phyloP scores from a whole-genome alignment of 2,113 vertebrate species.

The Mionectes macconnelli region DNA sequence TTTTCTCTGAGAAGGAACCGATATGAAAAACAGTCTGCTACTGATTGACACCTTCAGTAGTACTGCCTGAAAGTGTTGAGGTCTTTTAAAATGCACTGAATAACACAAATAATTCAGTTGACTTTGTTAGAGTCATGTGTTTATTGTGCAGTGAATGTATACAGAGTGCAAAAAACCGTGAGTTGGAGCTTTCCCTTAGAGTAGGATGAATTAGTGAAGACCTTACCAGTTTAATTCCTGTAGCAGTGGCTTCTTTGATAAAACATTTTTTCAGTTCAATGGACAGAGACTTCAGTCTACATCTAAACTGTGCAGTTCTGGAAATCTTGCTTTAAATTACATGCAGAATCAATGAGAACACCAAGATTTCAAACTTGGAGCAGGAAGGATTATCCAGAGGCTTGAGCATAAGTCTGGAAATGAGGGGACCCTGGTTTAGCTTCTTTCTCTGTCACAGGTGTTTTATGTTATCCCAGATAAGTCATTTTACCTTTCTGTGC shows the following conservation, averaged over 20 bases:
- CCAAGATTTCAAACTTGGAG: background rate
- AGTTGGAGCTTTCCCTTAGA: background rate
- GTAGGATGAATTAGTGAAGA: background rate
- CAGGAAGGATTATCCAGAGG: background rate
- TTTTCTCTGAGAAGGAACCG: background rate
- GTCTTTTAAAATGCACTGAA: background rate
- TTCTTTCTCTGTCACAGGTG: background rate
- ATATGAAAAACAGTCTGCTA: background rate
- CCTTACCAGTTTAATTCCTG: background rate
- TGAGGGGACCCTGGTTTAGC: background rate
- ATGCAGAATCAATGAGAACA: background rate
- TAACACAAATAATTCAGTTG: background rate
- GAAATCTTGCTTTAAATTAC: background rate
- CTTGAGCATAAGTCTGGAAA: background rate
- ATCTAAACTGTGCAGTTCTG: background rate
- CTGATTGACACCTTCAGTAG: background rate
- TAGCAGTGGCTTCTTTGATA: background rate
- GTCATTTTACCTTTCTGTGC: slow-evolving; percentile 22
- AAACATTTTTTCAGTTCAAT: background rate
- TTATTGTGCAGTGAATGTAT: background rate
- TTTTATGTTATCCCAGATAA: slow-evolving; percentile 24
- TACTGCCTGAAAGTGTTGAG: background rate
- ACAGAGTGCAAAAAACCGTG: background rate
- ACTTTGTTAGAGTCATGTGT: background rate
- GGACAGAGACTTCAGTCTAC: background rate